phyloP scores from a whole-genome alignment of 1,140 invertebrate genomes.

The Cyphomyrmex costatus region DNA sequence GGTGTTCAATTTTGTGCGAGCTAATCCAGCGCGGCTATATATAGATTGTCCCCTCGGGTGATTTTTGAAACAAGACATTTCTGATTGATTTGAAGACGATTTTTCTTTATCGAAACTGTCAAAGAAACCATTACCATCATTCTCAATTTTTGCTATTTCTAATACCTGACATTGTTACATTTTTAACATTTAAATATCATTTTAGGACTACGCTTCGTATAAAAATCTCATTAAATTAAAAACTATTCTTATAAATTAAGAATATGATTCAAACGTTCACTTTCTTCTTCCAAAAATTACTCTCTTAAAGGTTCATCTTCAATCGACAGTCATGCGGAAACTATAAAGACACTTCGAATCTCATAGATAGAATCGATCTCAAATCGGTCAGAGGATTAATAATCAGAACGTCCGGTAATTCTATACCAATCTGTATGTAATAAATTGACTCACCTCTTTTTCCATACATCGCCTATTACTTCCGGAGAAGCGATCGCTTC shows the following conservation, averaged over 20 bases:
- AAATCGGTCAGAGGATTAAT: not conserved
- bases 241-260: not conserved
- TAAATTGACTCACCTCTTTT: not conserved
- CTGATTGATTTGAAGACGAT: not conserved
- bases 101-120: not conserved
- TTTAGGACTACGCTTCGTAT: not conserved
- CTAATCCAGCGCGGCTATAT: not conserved
- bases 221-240: conserved; percentile 1
- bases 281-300: conserved; percentile 13
- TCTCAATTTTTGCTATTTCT: not conserved
- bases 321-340: not conserved
- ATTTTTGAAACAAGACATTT: not conserved
- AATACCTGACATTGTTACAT: not conserved
- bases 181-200: not conserved
- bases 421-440: not conserved
- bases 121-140: not conserved
- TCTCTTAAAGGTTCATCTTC: not conserved
- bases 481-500: conserved; percentile 15
- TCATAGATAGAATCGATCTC: not conserved
- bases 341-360: not conserved
- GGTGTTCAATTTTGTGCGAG: conserved; percentile 17
- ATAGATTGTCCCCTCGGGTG: not conserved
- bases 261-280: not conserved
- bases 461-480: conserved; percentile 35
- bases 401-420: not conserved